Percentiles rank a stretch among this genome's conserved stretches.
Conservation (phyloP, 2,797 vertebrate genomes). For the Oreochromis mossambicus region DNA sequence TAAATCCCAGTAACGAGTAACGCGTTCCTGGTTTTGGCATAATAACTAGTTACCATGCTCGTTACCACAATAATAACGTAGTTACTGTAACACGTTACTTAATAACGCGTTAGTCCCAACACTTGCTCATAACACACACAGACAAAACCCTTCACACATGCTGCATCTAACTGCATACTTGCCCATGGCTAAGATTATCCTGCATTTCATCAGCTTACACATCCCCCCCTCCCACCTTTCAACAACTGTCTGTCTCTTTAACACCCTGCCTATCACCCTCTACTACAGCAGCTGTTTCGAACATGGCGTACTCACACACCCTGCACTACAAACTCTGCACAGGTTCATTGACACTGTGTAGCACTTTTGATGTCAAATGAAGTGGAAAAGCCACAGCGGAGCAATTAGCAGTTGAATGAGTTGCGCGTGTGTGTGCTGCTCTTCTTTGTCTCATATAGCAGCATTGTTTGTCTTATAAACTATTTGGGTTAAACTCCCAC, state of each 20-base stretch:
- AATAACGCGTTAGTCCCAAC: too few species aligned
- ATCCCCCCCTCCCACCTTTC: conserved; percentile 47
- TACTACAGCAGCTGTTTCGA: conserved; percentile 41
- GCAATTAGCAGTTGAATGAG: conserved; percentile 35
- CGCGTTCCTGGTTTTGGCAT: too few species aligned
- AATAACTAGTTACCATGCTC: too few species aligned
- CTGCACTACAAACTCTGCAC: conserved; percentile 3
- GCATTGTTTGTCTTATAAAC: neutral
- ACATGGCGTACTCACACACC: neutral
- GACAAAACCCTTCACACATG: neutral
- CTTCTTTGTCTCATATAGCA: neutral
- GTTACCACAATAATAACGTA: too few species aligned
- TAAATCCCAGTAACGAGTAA: too few species aligned
- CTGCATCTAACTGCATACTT: conserved; percentile 31
- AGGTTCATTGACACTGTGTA: conserved; percentile 32
- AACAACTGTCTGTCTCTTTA: conserved; percentile 58
- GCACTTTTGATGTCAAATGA: conserved; percentile 47
- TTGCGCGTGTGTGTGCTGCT: neutral
- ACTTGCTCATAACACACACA: neutral
- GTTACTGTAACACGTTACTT: too few species aligned
- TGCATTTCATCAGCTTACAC: conserved; percentile 54
- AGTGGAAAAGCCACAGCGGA: conserved; percentile 28
- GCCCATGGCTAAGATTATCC: conserved; percentile 59
- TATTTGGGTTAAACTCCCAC: neutral
- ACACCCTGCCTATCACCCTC: conserved; percentile 57